A percentile compares a stretch with the other conserved stretches of the same genome.
phyloP scores from a whole-genome alignment of 2,113 vertebrate genomes.

The Alligator sinensis region DNA sequence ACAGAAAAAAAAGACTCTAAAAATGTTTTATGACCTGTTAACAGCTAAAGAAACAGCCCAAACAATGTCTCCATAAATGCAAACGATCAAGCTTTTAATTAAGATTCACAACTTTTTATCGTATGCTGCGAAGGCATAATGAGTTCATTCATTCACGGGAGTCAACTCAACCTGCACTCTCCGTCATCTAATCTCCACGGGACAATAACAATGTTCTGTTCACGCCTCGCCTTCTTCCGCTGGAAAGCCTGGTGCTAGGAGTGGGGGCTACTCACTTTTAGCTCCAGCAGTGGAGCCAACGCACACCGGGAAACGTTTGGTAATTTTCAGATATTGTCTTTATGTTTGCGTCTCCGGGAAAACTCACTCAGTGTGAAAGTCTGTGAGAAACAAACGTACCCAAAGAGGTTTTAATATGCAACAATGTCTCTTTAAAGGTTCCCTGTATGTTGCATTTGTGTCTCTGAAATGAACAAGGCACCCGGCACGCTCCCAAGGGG shows the following conservation, averaged over 20 bases:
- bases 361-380: not conserved
- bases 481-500: not conserved
- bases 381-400: not conserved
- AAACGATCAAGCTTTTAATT: slow-evolving; percentile 74
- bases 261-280: not conserved
- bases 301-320: not conserved
- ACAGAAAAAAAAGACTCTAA: slow-evolving; percentile 10
- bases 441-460: not conserved
- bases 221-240: slow-evolving; percentile 53
- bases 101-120: slow-evolving; percentile 70
- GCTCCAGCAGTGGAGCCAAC: not conserved
- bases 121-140: slow-evolving; percentile 64
- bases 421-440: not conserved
- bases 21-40: slow-evolving; percentile 71
- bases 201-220: not conserved
- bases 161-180: not conserved
- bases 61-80: slow-evolving; percentile 69
- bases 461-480: slow-evolving; percentile 44
- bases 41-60: slow-evolving; percentile 71
- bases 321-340: not conserved
- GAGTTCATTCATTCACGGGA: slow-evolving; percentile 54
- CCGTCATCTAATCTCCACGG: slow-evolving; percentile 35
- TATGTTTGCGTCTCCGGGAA: slow-evolving; percentile 1
- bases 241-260: not conserved
- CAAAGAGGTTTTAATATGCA: not conserved